Evolutionary conservation across 2,797 vertebrate genomes (phyloP).

Genomic region (Chloroceryle inda): DNA sequence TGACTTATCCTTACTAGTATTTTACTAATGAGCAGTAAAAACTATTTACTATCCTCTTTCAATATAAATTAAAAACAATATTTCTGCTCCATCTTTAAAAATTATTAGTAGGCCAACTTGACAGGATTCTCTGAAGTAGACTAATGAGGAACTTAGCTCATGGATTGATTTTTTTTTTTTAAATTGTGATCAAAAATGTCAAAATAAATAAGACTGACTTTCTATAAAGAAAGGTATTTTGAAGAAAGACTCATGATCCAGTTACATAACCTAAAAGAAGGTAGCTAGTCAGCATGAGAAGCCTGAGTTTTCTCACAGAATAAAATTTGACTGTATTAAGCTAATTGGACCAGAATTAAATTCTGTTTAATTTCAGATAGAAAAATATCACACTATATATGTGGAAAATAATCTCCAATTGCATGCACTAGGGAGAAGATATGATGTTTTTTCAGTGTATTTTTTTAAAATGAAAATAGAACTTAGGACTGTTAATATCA

Average conservation of each 20-base stretch:
- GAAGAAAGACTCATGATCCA: not conserved
- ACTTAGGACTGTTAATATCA: not conserved
- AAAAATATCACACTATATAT: not conserved
- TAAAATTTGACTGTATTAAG: not conserved
- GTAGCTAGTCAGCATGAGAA: not conserved
- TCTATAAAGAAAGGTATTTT: not conserved
- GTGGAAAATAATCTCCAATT: not conserved
- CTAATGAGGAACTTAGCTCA: no score
- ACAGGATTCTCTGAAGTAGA: not conserved
- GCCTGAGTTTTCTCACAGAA: not conserved
- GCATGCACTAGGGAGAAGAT: not conserved
- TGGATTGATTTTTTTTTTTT: not conserved
- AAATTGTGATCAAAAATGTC: no score
- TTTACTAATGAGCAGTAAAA: not conserved
- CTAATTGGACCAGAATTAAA: not conserved
- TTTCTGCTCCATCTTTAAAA: not conserved
- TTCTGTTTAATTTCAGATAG: not conserved
- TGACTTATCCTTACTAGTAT: not conserved
- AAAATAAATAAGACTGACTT: no score
- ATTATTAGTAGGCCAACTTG: not conserved
- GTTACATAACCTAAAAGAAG: not conserved
- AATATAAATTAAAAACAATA: not conserved
- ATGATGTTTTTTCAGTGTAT: not conserved
- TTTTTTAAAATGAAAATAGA: not conserved
- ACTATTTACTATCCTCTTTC: not conserved